These are phyloP conservation scores for Palythoa grandiflora DNA, from an alignment of 92 coral and sea anemone genomes.

Conservation along the genomic window DNA sequence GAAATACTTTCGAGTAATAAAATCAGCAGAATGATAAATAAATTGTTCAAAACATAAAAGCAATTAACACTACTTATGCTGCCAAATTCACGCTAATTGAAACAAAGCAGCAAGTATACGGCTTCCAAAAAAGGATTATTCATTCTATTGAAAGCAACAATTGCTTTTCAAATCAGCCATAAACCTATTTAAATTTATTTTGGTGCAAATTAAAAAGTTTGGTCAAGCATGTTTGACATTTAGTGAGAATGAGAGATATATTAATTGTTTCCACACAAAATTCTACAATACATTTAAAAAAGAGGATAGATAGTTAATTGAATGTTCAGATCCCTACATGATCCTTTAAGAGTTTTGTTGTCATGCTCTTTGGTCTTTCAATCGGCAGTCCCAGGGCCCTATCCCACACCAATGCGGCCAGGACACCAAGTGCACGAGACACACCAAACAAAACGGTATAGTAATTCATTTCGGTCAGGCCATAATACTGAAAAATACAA, in stretches of 20 bases:
- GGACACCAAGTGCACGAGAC: conserved; percentile 96
- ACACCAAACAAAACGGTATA: conserved; percentile 99
- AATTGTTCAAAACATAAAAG: neutral
- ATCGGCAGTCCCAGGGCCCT: conserved; percentile 94
- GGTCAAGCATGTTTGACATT: neutral
- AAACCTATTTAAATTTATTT: neutral
- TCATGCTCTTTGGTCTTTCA: conserved; percentile 98
- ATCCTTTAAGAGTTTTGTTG: conserved; percentile 85
- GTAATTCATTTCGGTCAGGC: conserved; percentile 94
- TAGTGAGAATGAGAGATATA: conserved; percentile 1
- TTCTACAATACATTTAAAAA: neutral
- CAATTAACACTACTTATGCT: neutral
- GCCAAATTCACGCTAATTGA: neutral
- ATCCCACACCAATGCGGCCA: conserved; percentile 96
- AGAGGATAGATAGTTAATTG: no score
- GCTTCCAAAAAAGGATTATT: neutral
- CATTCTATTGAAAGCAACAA: neutral
- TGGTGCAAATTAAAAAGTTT: neutral
- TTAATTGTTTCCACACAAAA: neutral
- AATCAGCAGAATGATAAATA: neutral
- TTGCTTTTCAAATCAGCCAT: neutral
- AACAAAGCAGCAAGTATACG: neutral
- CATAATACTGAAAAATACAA: conserved; percentile 78
- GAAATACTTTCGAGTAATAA: neutral
- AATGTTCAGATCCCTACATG: conserved; percentile 5